Evolutionary conservation across 1,140 invertebrate species (phyloP).

Genomic region (Orussus abietinus): DNA sequence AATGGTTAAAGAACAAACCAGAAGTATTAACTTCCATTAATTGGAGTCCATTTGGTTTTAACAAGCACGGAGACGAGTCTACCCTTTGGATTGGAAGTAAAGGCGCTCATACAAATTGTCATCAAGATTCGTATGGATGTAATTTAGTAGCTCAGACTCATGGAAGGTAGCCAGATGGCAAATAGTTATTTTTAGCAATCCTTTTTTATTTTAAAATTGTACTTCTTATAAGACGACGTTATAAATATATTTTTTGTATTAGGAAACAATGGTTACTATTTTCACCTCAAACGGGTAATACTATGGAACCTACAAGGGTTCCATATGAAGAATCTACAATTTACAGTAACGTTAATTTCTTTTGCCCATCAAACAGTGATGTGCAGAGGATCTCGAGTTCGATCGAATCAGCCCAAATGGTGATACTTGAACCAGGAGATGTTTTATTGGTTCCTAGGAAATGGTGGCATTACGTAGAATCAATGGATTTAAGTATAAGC

Average conservation of each 20-base stretch:
- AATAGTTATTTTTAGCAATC: constrained; percentile 19
- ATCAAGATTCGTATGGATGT: constrained; percentile 90
- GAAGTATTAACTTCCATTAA: constrained; percentile 64
- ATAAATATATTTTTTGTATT: constrained; percentile 25
- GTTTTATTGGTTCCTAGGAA: constrained; percentile 82
- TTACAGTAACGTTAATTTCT: constrained; percentile 82
- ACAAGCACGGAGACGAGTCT: constrained; percentile 64
- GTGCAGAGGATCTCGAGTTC: no score
- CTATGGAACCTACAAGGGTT: constrained; percentile 76
- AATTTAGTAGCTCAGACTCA: constrained; percentile 87
- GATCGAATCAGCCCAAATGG: no score
- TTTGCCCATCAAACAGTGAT: constrained; percentile 55
- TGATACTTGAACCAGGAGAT: constrained; percentile 77
- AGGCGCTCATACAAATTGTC: constrained; percentile 88
- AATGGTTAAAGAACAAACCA: constrained; percentile 62
- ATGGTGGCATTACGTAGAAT: constrained; percentile 97
- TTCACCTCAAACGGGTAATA: constrained; percentile 67
- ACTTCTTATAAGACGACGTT: constrained; percentile 2
- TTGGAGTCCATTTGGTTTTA: constrained; percentile 77
- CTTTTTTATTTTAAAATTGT: constrained; percentile 21
- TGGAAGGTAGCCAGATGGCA: constrained; percentile 63
- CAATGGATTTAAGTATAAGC: constrained; percentile 68
- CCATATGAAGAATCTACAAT: constrained; percentile 97
- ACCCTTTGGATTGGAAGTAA: constrained; percentile 88
- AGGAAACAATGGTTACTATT: constrained; percentile 94